A percentile compares a stretch with the other conserved stretches of the same genome.
Conservation (phyloP, 2,888 invertebrate species). For the Xestia rhomboidea region DNA sequence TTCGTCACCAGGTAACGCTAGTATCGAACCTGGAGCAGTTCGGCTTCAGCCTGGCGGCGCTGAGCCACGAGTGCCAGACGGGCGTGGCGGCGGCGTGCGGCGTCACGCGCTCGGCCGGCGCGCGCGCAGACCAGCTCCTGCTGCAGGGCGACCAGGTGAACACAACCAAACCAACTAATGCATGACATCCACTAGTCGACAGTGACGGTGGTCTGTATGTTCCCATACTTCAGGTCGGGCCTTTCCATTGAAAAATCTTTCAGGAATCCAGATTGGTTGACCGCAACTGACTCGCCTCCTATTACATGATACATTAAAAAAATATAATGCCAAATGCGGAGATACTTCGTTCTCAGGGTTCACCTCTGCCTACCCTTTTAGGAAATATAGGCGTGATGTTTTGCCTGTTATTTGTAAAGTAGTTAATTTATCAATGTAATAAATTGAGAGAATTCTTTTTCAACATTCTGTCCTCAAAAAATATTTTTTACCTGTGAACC, state of each 20-base stretch:
- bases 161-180: neutral
- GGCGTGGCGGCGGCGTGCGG: conserved; percentile 97
- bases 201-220: neutral
- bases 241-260: neutral
- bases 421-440: neutral
- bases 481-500: conserved; percentile 7
- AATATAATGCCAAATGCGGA: neutral
- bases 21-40: conserved; percentile 97
- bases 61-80: conserved; percentile 95
- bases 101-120: conserved; percentile 93
- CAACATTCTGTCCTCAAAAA: conserved; percentile 11
- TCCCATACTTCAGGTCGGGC: neutral
- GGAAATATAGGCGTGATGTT: neutral
- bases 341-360: neutral
- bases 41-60: conserved; percentile 94
- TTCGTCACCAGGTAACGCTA: conserved; percentile 92
- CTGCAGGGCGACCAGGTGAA: conserved; percentile 96
- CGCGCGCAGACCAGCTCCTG: conserved; percentile 94
- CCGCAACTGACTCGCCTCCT: neutral
- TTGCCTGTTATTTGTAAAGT: too few relatives aligned
- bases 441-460: neutral
- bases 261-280: neutral
- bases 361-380: neutral
- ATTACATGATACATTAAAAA: neutral
- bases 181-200: neutral